Evolutionary conservation across 30 jellyfish, hydroid and myxozoan genomes (phyloP).

Genomic region (Nemopilema nomurai): DNA sequence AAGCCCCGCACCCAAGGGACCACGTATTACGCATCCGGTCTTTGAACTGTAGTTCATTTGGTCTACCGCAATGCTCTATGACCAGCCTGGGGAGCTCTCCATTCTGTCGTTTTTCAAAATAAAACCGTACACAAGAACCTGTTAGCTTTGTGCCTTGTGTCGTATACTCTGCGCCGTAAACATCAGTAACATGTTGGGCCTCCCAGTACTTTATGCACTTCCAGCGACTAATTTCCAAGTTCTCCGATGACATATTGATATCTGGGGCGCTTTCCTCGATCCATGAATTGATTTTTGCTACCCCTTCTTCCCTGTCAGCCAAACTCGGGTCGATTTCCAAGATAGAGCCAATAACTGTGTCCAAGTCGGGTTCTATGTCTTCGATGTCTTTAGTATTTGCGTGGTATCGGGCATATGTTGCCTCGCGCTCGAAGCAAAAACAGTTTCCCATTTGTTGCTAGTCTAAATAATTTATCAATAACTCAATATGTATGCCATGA

Average conservation of each 20-base stretch:
- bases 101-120: constrained; percentile 81
- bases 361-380: constrained; percentile 84
- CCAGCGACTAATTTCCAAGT: constrained; percentile 92
- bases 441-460: constrained; percentile 61
- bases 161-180: constrained; percentile 80
- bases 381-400: constrained; percentile 79
- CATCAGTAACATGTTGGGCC: constrained; percentile 93
- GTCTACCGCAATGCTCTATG: constrained; percentile 88
- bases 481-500: neutral
- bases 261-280: constrained; percentile 93
- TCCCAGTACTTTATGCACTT: constrained; percentile 95
- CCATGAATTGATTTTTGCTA: constrained; percentile 87
- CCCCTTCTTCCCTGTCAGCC: constrained; percentile 97
- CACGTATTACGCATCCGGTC: constrained; percentile 55
- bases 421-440: constrained; percentile 67
- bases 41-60: constrained; percentile 58
- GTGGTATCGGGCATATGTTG: constrained; percentile 89
- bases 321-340: constrained; percentile 90
- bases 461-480: constrained; percentile 1
- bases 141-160: constrained; percentile 78
- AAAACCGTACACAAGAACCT: constrained; percentile 90
- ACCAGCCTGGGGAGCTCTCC: constrained; percentile 85
- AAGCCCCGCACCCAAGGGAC: constrained; percentile 34
- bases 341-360: constrained; percentile 82
- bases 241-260: constrained; percentile 78